phyloP scores from a whole-genome alignment of 1,140 invertebrate species.

The Odontomachus brunneus region DNA sequence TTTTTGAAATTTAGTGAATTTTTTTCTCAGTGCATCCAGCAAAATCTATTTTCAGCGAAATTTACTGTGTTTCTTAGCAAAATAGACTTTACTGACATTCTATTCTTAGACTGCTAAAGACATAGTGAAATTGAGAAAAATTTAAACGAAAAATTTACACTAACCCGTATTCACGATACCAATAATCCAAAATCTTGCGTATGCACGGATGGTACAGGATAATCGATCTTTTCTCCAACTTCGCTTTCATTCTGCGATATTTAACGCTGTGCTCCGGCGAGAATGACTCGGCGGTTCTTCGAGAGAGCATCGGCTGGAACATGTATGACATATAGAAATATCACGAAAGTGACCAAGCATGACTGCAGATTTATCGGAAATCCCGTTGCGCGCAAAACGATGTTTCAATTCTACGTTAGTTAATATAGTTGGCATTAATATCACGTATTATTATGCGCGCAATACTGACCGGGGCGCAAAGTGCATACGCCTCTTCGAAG shows the following conservation, averaged over 20 bases:
- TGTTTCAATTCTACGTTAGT: no score
- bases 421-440: not conserved
- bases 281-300: not conserved
- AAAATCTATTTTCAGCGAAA: no score
- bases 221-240: slow-evolving; percentile 87
- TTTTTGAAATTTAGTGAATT: no score
- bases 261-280: slow-evolving; percentile 58
- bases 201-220: slow-evolving; percentile 94
- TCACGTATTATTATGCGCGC: not conserved
- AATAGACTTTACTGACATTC: no score
- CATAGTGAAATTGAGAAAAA: no score
- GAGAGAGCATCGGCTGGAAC: slow-evolving; percentile 34
- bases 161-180: slow-evolving; percentile 92
- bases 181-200: slow-evolving; percentile 92
- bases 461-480: slow-evolving; percentile 20
- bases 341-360: not conserved
- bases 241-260: slow-evolving; percentile 71
- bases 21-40: no score
- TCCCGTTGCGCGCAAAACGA: not conserved
- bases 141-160: no score
- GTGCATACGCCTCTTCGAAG: slow-evolving; percentile 15
- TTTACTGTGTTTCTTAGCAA: no score
- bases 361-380: not conserved
- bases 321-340: slow-evolving; percentile 9
- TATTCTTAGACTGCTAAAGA: no score